These are phyloP conservation scores for Limnephilus lunatus DNA, from an alignment of 2,888 invertebrate genomes.

Conservation along the genomic window DNA sequence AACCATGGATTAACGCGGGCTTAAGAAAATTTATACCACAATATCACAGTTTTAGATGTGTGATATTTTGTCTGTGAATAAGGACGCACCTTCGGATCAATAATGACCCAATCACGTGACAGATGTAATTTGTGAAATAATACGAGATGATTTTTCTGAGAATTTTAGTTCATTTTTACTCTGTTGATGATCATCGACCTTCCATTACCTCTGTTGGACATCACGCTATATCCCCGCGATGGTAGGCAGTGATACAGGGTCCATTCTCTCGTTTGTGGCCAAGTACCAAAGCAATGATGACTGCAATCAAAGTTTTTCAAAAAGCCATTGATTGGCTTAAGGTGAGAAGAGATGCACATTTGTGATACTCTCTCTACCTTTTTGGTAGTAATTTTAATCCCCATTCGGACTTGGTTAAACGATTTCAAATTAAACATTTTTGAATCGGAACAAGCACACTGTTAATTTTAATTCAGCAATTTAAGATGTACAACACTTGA, in stretches of 20 bases:
- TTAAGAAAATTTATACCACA: not conserved
- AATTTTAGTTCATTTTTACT: slow-evolving; percentile 20
- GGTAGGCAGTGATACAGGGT: not conserved
- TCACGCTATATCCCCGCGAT: not conserved
- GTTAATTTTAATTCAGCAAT: no score
- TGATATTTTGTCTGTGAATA: slow-evolving; percentile 2
- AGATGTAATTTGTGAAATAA: slow-evolving; percentile 37
- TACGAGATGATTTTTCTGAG: slow-evolving; percentile 23
- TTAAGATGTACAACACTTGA: no score
- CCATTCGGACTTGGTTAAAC: not conserved
- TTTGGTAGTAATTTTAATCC: not conserved
- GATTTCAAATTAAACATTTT: no score
- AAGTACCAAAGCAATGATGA: not conserved
- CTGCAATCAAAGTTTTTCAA: not conserved
- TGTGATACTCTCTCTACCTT: not conserved
- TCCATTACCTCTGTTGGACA: not conserved
- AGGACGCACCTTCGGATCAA: slow-evolving; percentile 2
- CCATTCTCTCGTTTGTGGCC: not conserved
- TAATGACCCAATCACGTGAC: slow-evolving; percentile 49
- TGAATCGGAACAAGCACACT: no score
- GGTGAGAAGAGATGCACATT: not conserved
- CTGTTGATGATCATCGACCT: slow-evolving; percentile 12
- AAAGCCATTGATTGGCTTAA: not conserved
- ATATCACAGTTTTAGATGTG: no score
- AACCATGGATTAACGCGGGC: not conserved